Percentiles rank a stretch among this genome's conserved stretches.
Conservation (phyloP, 2,113 vertebrate genomes). For the Trematocara stigmaticum region DNA sequence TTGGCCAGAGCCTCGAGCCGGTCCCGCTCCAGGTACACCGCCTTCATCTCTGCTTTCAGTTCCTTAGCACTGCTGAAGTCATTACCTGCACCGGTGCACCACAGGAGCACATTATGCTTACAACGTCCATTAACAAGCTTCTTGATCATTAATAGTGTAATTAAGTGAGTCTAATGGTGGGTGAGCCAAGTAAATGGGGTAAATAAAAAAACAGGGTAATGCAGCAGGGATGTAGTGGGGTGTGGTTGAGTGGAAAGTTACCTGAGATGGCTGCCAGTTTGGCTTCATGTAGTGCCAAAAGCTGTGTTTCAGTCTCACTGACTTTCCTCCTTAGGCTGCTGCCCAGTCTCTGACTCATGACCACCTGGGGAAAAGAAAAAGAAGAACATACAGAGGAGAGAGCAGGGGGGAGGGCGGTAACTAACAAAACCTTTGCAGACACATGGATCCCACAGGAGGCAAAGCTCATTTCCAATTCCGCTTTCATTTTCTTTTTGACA, state of each 20-base stretch:
- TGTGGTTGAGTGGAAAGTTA: not conserved
- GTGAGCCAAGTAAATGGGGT: constrained; percentile 26
- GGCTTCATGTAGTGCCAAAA: constrained; percentile 82
- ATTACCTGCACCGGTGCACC: constrained; percentile 68
- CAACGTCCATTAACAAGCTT: constrained; percentile 24
- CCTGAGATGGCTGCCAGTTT: constrained; percentile 81
- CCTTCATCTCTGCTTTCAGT: constrained; percentile 80
- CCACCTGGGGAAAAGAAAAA: constrained; percentile 75
- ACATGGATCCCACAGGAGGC: constrained; percentile 53
- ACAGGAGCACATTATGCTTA: constrained; percentile 25
- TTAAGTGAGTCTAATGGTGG: constrained; percentile 33
- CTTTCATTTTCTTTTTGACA: constrained; percentile 44
- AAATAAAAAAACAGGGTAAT: constrained; percentile 14
- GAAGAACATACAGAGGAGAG: not conserved
- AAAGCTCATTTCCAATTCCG: constrained; percentile 40
- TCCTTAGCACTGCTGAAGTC: constrained; percentile 84
- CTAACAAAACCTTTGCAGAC: constrained; percentile 49
- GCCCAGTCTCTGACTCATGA: constrained; percentile 80
- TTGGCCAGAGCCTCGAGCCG: constrained; percentile 77
- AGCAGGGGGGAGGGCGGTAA: not conserved
- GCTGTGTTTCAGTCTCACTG: constrained; percentile 81
- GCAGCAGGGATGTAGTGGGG: not conserved
- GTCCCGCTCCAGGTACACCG: constrained; percentile 75
- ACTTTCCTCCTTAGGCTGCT: constrained; percentile 81
- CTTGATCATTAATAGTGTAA: constrained; percentile 42